phyloP scores from a whole-genome alignment of 2,888 invertebrate genomes.

The Sinelater perroti region DNA sequence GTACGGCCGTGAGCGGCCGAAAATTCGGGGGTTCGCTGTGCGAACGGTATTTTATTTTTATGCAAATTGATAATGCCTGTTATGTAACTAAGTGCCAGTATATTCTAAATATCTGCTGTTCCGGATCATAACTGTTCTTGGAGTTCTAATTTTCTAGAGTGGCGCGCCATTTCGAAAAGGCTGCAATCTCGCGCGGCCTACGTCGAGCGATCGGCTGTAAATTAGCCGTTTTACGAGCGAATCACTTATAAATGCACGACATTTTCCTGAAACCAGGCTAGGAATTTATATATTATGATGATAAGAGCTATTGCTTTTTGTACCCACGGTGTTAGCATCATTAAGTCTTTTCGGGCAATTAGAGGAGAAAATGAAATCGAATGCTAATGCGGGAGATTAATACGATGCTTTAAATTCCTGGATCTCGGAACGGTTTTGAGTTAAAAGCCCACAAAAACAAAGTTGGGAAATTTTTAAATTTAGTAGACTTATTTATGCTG shows the following conservation, averaged over 20 bases:
- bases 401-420: too few species aligned
- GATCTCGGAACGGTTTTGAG: too few species aligned
- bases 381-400: too few species aligned
- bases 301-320: too few species aligned
- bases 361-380: too few species aligned
- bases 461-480: too few species aligned
- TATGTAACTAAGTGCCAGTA: constrained; percentile 9
- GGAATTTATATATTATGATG: constrained; percentile 16
- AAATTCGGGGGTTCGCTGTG: constrained; percentile 4
- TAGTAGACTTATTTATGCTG: too few species aligned
- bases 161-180: constrained; percentile 26
- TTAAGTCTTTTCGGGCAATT: too few species aligned
- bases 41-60: constrained; percentile 11
- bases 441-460: too few species aligned
- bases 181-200: constrained; percentile 24
- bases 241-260: constrained; percentile 24
- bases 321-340: too few species aligned
- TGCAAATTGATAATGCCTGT: constrained; percentile 15
- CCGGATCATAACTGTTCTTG: constrained; percentile 24
- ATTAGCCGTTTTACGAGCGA: constrained; percentile 28
- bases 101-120: constrained; percentile 12
- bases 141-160: constrained; percentile 26
- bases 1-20: constrained; percentile 19
- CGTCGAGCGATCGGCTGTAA: constrained; percentile 22
- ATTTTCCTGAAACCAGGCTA: constrained; percentile 18